phyloP scores from a whole-genome alignment of 1,140 invertebrate genomes.

The Camponotus floridanus region DNA sequence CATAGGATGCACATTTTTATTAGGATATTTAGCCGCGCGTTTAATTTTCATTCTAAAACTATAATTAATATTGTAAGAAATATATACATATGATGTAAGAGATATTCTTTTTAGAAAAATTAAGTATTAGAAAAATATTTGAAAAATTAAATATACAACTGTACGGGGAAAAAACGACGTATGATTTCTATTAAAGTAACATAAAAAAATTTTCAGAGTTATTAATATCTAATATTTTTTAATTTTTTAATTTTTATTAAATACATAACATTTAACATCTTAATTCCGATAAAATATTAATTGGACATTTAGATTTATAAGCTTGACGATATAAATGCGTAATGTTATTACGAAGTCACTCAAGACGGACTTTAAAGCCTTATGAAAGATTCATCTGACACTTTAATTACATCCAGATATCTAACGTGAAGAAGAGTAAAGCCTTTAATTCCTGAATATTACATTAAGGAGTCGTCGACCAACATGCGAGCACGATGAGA shows the following conservation, averaged over 20 bases:
- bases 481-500: slow-evolving; percentile 20
- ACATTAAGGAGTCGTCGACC: slow-evolving; percentile 44
- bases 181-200: not conserved
- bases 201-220: not conserved
- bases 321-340: not conserved
- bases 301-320: slow-evolving; percentile 12
- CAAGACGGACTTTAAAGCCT: slow-evolving; percentile 12
- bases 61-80: not conserved
- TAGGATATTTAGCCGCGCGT: not conserved
- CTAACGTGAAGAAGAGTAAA: slow-evolving; percentile 32
- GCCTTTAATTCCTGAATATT: slow-evolving; percentile 54
- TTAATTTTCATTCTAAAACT: not conserved
- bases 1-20: too few relatives aligned
- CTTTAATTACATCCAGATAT: slow-evolving; percentile 58
- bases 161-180: too few relatives aligned
- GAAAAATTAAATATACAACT: too few relatives aligned
- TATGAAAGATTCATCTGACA: slow-evolving; percentile 38
- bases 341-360: slow-evolving; percentile 12
- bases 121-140: not conserved
- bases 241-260: too few relatives aligned
- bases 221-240: not conserved
- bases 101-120: not conserved
- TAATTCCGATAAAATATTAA: not conserved
- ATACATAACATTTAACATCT: not conserved
- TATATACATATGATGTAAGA: not conserved